Conservation (phyloP, 2,888 invertebrate species). For the Acanthopleura granulata region DNA sequence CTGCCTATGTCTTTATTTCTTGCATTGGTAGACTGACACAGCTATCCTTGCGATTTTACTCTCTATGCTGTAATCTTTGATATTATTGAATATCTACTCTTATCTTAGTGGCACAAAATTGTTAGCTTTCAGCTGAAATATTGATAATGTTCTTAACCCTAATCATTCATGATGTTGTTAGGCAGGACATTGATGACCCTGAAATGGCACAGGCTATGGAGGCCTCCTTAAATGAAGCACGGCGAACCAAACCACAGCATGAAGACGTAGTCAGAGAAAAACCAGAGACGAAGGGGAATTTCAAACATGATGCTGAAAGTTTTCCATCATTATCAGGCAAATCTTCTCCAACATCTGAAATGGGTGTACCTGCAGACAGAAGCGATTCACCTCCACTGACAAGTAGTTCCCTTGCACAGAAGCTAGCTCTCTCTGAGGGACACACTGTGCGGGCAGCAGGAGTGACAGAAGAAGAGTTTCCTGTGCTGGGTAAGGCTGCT, state of each 20-base stretch:
- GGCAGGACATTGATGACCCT: constrained; percentile 39
- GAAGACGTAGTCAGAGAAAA: constrained; percentile 21
- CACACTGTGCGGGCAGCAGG: constrained; percentile 60
- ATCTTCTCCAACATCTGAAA: constrained; percentile 23
- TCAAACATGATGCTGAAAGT: constrained; percentile 30
- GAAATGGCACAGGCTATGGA: constrained; percentile 49
- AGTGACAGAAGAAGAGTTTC: constrained; percentile 54
- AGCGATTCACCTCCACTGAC: constrained; percentile 23
- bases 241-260: constrained; percentile 27
- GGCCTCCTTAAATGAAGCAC: constrained; percentile 43
- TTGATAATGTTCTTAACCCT: no score
- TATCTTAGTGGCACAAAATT: no score
- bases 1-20: no score
- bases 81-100: no score
- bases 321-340: constrained; percentile 32
- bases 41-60: no score
- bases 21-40: no score
- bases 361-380: constrained; percentile 20
- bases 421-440: constrained; percentile 60
- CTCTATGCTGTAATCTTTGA: no score
- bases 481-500: constrained; percentile 58
- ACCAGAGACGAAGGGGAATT: constrained; percentile 21
- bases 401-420: constrained; percentile 57
- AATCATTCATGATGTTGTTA: constrained; percentile 8
- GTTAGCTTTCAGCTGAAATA: no score